phyloP scores from a whole-genome alignment of 2,888 invertebrate genomes.

The Himalopsyche japonica region DNA sequence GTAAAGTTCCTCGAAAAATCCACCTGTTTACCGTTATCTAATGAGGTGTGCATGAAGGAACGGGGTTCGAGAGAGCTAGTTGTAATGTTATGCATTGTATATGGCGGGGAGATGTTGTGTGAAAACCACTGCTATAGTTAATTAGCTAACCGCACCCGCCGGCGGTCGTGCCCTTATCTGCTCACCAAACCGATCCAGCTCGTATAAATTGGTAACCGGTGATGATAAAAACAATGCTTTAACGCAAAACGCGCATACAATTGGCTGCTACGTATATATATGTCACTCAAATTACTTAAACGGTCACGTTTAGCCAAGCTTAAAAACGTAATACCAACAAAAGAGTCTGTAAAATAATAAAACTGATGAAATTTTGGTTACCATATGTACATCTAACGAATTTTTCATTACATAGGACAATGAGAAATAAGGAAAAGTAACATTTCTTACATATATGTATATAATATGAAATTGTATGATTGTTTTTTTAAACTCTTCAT shows the following conservation, averaged over 20 bases:
- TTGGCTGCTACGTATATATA: neutral
- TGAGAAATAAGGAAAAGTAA: too few relatives aligned
- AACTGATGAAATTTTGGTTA: too few relatives aligned
- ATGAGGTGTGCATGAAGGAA: neutral
- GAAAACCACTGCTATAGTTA: slow-evolving; percentile 31
- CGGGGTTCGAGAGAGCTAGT: neutral
- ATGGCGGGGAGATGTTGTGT: slow-evolving; percentile 20
- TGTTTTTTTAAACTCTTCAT: too few relatives aligned
- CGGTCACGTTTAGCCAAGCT: neutral
- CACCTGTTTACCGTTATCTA: neutral
- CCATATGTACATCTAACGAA: too few relatives aligned
- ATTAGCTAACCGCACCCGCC: slow-evolving; percentile 38
- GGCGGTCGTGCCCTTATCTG: slow-evolving; percentile 28
- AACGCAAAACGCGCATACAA: neutral
- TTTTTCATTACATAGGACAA: too few relatives aligned
- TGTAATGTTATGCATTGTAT: neutral
- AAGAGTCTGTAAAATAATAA: too few relatives aligned
- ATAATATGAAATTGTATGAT: too few relatives aligned
- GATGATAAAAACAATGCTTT: neutral
- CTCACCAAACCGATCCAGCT: slow-evolving; percentile 3
- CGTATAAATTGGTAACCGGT: neutral
- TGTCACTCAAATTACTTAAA: neutral
- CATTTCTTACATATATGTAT: too few relatives aligned
- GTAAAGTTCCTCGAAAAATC: neutral
- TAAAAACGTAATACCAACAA: neutral